Percentiles rank a stretch among this genome's conserved stretches.
Conservation (phyloP, 2,113 vertebrate species). For the Platysternon megacephalum region DNA sequence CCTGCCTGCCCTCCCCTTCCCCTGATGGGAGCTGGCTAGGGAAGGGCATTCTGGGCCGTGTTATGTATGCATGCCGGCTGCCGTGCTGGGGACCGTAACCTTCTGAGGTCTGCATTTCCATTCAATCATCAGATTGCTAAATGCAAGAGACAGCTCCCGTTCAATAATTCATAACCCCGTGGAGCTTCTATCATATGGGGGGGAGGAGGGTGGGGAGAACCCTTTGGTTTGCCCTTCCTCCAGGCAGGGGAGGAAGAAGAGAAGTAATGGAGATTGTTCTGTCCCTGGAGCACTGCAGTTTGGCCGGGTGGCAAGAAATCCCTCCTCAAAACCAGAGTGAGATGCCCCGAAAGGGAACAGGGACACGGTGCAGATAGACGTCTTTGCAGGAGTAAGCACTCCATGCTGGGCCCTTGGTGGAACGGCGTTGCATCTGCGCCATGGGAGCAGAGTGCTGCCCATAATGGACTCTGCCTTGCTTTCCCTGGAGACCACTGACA, state of each 20-base stretch:
- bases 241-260: background rate
- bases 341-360: rapidly evolving
- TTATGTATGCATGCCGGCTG: background rate
- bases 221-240: background rate
- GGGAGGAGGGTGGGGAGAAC: rapidly evolving
- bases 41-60: background rate
- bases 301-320: background rate
- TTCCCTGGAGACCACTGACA: background rate
- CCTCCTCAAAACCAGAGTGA: background rate
- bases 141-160: background rate
- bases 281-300: background rate
- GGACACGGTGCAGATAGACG: rapidly evolving
- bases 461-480: background rate
- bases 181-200: background rate
- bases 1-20: background rate
- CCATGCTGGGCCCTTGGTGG: too few species aligned
- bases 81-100: rapidly evolving
- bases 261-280: background rate
- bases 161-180: slow-evolving; percentile 29
- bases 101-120: background rate
- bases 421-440: background rate
- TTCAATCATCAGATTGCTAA: background rate
- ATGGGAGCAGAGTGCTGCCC: background rate
- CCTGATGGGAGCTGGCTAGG: background rate
- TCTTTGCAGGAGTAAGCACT: rapidly evolving